Conservation (phyloP, 2,797 vertebrate species). For the Pempheris klunzingeri region DNA sequence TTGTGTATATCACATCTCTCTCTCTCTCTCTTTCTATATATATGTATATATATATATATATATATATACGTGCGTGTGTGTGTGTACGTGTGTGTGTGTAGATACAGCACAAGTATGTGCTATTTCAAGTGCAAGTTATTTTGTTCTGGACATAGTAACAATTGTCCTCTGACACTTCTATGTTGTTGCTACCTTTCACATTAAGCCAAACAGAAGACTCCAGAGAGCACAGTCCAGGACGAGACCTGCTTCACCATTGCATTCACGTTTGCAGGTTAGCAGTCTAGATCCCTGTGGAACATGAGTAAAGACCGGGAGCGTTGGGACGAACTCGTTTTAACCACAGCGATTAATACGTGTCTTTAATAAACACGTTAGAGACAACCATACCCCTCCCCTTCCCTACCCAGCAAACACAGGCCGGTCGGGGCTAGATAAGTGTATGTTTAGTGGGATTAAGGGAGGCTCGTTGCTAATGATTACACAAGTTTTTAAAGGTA, state of each 20-base stretch:
- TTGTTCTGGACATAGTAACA: conserved; percentile 30
- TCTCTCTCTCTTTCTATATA: no score
- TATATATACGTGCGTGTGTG: no score
- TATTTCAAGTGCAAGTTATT: conserved; percentile 1
- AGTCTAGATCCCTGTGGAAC: conserved; percentile 62
- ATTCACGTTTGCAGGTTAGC: conserved; percentile 62
- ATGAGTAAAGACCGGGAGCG: conserved; percentile 71
- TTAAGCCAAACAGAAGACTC: conserved; percentile 43
- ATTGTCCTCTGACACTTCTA: conserved; percentile 11
- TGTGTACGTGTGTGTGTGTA: no score
- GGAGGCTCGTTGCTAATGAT: conserved; percentile 88
- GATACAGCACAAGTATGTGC: no score
- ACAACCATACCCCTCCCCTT: conserved; percentile 59
- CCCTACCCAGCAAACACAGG: conserved; percentile 67
- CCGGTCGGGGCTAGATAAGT: conserved; percentile 80
- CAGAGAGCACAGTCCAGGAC: conserved; percentile 33
- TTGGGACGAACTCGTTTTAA: conserved; percentile 78
- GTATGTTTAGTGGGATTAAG: conserved; percentile 90
- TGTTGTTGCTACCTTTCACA: conserved; percentile 29
- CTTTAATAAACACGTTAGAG: conserved; percentile 78
- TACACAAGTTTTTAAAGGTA: conserved; percentile 92
- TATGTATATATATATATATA: no score
- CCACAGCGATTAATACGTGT: conserved; percentile 82
- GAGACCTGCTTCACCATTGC: conserved; percentile 38
- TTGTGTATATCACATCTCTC: no score